These are phyloP conservation scores for Martes martes DNA, from an alignment of 2,113 vertebrate genomes.

Conservation along the genomic window DNA sequence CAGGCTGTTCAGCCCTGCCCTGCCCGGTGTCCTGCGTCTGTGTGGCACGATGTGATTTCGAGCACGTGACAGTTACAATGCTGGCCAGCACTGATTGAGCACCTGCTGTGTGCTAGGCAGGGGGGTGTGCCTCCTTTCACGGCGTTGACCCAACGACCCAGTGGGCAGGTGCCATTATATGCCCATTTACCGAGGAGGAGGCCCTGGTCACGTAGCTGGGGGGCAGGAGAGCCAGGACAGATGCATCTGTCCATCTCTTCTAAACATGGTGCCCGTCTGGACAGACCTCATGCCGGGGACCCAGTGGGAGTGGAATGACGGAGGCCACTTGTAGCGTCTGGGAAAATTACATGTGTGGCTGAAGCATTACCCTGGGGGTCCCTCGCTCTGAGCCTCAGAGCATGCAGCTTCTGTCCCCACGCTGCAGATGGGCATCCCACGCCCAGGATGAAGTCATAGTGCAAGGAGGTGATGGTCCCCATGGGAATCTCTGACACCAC, in stretches of 20 bases:
- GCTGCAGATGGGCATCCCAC: accelerated
- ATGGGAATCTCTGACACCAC: neutral
- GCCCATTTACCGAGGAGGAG: neutral
- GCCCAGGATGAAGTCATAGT: neutral
- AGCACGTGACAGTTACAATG: accelerated
- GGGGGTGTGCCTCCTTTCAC: accelerated
- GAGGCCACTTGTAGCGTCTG: accelerated
- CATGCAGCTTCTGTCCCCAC: accelerated
- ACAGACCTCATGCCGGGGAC: accelerated
- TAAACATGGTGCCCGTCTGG: accelerated
- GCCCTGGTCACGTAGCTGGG: neutral
- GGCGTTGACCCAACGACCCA: accelerated
- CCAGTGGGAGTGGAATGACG: accelerated
- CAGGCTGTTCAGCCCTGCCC: neutral
- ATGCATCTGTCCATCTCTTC: neutral
- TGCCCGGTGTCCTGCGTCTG: accelerated
- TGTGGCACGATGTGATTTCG: accelerated
- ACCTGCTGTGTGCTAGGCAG: accelerated
- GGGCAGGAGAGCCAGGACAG: neutral
- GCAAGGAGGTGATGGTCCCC: neutral
- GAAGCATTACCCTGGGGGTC: accelerated
- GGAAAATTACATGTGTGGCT: accelerated
- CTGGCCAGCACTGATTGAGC: neutral
- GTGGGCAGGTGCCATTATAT: accelerated
- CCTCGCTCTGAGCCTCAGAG: neutral